Percentiles rank a stretch among this genome's conserved stretches.
These are phyloP conservation scores for Macropus fuliginosus DNA, from an alignment of 2,797 vertebrate genomes.

Conservation along the genomic window DNA sequence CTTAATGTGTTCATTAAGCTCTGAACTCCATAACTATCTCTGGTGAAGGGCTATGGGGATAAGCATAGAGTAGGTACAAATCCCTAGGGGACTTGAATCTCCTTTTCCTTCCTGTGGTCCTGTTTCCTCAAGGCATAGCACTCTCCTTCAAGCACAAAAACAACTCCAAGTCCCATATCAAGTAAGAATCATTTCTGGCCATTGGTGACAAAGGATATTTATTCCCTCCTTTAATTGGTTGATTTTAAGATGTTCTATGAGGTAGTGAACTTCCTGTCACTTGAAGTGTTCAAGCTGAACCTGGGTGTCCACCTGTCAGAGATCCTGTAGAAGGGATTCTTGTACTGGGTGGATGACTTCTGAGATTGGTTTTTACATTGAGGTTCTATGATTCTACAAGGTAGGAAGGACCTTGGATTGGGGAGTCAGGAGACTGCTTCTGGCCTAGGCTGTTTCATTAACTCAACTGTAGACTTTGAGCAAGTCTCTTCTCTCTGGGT, in stretches of 20 bases:
- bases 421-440: background rate
- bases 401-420: background rate
- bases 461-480: background rate
- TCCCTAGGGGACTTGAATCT: background rate
- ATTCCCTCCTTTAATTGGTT: background rate
- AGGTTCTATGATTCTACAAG: background rate
- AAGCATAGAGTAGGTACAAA: background rate
- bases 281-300: background rate
- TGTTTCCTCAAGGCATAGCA: background rate
- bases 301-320: background rate
- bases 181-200: background rate
- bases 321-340: background rate
- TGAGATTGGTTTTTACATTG: background rate
- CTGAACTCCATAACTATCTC: background rate
- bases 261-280: background rate
- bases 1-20: background rate
- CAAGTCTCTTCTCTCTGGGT: background rate
- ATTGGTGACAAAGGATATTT: background rate
- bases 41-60: background rate
- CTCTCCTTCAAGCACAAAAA: background rate
- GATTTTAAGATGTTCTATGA: background rate
- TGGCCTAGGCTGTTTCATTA: background rate
- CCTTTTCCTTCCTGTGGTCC: background rate
- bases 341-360: background rate
- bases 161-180: background rate